Percentiles rank a stretch among this genome's conserved stretches.
phyloP scores from a whole-genome alignment of 2,113 vertebrate genomes.

The Mus pahari region DNA sequence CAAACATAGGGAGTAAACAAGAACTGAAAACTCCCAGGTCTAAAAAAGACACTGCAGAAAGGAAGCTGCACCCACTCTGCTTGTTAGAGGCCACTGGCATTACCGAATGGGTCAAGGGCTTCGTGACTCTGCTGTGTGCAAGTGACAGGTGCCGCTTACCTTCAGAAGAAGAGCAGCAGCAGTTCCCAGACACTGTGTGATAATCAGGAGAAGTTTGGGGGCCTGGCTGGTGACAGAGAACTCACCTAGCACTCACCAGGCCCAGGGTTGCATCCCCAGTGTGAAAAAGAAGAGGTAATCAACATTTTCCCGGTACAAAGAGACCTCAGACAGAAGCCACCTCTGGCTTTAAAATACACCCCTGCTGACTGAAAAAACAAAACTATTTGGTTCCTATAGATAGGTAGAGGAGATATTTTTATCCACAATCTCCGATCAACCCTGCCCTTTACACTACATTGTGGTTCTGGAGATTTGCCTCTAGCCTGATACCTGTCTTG shows the following conservation, averaged over 20 bases:
- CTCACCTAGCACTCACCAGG: background rate
- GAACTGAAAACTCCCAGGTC: background rate
- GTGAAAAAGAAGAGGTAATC: background rate
- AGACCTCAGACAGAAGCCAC: background rate
- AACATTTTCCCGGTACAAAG: background rate
- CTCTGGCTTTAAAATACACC: background rate
- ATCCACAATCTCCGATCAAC: background rate
- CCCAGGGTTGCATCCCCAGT: no score
- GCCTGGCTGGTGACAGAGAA: background rate
- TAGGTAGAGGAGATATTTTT: background rate
- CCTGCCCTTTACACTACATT: background rate
- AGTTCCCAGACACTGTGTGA: background rate
- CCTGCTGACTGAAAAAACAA: background rate
- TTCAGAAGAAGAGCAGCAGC: background rate
- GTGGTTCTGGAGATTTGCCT: background rate
- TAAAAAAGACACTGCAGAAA: background rate
- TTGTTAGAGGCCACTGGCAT: background rate
- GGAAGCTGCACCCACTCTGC: background rate
- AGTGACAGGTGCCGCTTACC: background rate
- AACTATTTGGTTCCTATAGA: background rate
- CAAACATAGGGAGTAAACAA: background rate
- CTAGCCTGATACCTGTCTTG: background rate
- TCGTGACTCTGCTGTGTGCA: background rate
- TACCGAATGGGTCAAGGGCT: background rate
- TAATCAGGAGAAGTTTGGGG: no score